phyloP scores from a whole-genome alignment of 2,113 vertebrate species.

The Motacilla alba region DNA sequence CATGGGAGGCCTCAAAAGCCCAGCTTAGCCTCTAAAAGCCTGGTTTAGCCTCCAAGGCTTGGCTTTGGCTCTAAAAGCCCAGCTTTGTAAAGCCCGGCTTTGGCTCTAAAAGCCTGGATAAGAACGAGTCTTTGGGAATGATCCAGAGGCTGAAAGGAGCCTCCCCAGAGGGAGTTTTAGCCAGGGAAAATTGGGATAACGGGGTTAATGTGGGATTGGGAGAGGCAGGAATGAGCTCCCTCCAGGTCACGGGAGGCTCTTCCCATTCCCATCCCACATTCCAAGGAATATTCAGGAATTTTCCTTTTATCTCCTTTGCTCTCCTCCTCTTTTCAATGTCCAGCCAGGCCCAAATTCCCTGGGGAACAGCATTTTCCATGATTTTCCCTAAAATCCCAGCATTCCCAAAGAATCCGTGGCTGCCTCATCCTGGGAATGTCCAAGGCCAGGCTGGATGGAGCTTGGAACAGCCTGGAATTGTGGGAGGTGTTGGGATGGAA shows the following conservation, averaged over 20 bases:
- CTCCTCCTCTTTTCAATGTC: background rate
- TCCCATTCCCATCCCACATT: background rate
- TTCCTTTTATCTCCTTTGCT: background rate
- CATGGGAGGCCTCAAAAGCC: background rate
- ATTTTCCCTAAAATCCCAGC: background rate
- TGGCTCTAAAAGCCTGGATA: background rate
- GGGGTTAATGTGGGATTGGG: background rate
- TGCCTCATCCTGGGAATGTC: background rate
- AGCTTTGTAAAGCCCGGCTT: too few relatives aligned
- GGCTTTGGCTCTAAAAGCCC: too few relatives aligned
- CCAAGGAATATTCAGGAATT: background rate
- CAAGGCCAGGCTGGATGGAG: background rate
- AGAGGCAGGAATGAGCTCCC: background rate
- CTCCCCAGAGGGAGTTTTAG: background rate
- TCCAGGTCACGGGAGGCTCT: too few relatives aligned
- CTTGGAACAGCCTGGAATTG: background rate
- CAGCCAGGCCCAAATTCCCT: background rate
- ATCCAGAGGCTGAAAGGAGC: background rate
- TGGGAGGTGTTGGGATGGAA: background rate
- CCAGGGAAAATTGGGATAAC: background rate
- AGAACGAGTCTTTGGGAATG: background rate
- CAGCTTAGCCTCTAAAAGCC: accelerated
- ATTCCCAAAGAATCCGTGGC: background rate
- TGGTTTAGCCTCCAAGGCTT: accelerated
- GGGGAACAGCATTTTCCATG: background rate